phyloP scores from a whole-genome alignment of 30 jellyfish, hydroid and myxozoan genomes.

The Morbakka virulenta region DNA sequence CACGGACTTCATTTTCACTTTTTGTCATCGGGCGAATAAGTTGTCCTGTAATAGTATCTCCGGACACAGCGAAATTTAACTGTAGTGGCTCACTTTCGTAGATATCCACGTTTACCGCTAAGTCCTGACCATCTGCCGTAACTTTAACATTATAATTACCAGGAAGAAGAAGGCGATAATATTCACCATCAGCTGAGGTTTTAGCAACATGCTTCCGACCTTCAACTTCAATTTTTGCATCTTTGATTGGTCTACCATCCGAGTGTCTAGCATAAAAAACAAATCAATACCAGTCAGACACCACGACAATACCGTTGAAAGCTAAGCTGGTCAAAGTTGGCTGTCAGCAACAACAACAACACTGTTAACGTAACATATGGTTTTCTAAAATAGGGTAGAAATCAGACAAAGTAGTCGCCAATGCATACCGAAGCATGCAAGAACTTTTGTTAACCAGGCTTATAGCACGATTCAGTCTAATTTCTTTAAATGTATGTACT shows the following conservation, averaged over 20 bases:
- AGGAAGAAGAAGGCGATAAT: constrained; percentile 92
- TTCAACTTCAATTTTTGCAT: constrained; percentile 64
- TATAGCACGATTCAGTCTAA: too few species aligned
- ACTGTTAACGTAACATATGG: too few species aligned
- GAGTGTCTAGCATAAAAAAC: constrained; percentile 48
- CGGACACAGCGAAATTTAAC: constrained; percentile 63
- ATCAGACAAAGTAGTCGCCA: too few species aligned
- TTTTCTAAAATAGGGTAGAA: too few species aligned
- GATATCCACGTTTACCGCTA: constrained; percentile 32
- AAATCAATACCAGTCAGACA: too few species aligned
- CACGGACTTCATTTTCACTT: too few species aligned
- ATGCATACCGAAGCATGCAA: too few species aligned
- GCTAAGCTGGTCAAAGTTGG: too few species aligned
- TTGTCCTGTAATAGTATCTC: constrained; percentile 69
- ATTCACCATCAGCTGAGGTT: constrained; percentile 81
- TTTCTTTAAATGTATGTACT: too few species aligned
- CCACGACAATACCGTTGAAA: too few species aligned
- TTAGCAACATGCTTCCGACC: constrained; percentile 62
- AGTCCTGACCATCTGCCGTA: constrained; percentile 54
- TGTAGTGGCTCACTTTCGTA: constrained; percentile 25
- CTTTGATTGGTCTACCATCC: constrained; percentile 61
- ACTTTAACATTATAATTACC: constrained; percentile 84
- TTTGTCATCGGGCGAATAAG: constrained; percentile 31
- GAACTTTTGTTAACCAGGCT: too few species aligned
- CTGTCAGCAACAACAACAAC: too few species aligned